A percentile compares a stretch with the other conserved stretches of the same genome.
Conservation (phyloP, 2,888 invertebrate species). For the Latrodectus elegans region DNA sequence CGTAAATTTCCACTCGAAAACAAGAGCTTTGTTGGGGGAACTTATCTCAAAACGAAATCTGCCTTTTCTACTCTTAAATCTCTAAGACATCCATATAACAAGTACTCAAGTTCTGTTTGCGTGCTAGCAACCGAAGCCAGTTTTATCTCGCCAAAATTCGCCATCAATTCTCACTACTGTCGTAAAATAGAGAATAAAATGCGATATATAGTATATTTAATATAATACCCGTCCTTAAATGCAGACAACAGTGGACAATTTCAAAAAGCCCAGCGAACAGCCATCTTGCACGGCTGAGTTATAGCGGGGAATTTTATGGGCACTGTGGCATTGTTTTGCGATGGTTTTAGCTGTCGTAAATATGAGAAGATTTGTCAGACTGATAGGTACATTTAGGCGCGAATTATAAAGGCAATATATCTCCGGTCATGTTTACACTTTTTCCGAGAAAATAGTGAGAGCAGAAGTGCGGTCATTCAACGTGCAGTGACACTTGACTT, state of each 20-base stretch:
- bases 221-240: constrained; percentile 51
- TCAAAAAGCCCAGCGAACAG: constrained; percentile 1
- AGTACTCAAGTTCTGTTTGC: constrained; percentile 29
- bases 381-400: constrained; percentile 65
- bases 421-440: constrained; percentile 60
- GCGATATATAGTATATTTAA: constrained; percentile 57
- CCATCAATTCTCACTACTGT: constrained; percentile 45
- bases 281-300: constrained; percentile 44
- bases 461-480: constrained; percentile 32
- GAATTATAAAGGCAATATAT: constrained; percentile 62
- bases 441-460: constrained; percentile 29
- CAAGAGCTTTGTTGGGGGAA: constrained; percentile 15
- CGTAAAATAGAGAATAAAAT: constrained; percentile 63
- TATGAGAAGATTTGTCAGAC: constrained; percentile 66
- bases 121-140: constrained; percentile 39
- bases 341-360: constrained; percentile 61
- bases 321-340: constrained; percentile 54
- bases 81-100: constrained; percentile 41
- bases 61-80: constrained; percentile 55
- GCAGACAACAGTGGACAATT: constrained; percentile 53
- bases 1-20: constrained; percentile 27
- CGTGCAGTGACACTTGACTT: constrained; percentile 44
- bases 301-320: constrained; percentile 46
- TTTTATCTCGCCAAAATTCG: constrained; percentile 30
- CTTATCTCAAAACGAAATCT: constrained; percentile 48